Percentiles rank a stretch among this genome's conserved stretches.
phyloP scores from a whole-genome alignment of 2,888 invertebrate species.

The Notodonta dromedarius region DNA sequence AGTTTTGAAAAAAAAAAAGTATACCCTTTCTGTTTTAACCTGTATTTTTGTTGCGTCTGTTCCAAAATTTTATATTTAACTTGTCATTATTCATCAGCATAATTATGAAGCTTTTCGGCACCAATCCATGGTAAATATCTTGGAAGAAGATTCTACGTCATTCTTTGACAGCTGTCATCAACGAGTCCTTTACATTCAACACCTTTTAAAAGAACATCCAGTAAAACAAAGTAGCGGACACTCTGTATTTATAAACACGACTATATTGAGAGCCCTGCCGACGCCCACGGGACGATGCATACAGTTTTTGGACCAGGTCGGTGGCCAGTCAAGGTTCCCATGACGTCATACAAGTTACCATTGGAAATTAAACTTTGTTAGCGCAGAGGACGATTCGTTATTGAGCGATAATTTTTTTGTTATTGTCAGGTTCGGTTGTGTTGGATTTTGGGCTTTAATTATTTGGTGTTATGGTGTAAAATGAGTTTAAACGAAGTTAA shows the following conservation, averaged over 20 bases:
- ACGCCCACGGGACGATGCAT: conserved; percentile 29
- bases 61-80: too few species aligned
- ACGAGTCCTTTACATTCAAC: not conserved
- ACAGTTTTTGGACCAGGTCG: conserved; percentile 39
- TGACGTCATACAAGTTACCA: conserved; percentile 25
- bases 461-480: not conserved
- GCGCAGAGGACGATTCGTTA: not conserved
- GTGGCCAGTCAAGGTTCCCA: conserved; percentile 35
- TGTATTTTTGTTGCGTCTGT: too few species aligned
- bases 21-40: too few species aligned
- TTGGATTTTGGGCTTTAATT: not conserved
- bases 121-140: too few species aligned
- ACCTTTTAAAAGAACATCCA: not conserved
- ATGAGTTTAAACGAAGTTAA: too few species aligned
- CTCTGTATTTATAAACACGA: conserved; percentile 11
- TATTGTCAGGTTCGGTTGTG: not conserved
- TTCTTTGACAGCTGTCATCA: not conserved
- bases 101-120: too few species aligned
- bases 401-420: not conserved
- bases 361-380: conserved; percentile 15
- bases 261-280: conserved; percentile 14
- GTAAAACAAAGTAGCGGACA: conserved; percentile 2
- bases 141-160: not conserved
- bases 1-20: too few species aligned
- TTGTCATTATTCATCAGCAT: too few species aligned